A percentile compares a stretch with the other conserved stretches of the same genome.
Evolutionary conservation across 2,113 vertebrate genomes (phyloP).

Genomic region (Probosciger aterrimus): DNA sequence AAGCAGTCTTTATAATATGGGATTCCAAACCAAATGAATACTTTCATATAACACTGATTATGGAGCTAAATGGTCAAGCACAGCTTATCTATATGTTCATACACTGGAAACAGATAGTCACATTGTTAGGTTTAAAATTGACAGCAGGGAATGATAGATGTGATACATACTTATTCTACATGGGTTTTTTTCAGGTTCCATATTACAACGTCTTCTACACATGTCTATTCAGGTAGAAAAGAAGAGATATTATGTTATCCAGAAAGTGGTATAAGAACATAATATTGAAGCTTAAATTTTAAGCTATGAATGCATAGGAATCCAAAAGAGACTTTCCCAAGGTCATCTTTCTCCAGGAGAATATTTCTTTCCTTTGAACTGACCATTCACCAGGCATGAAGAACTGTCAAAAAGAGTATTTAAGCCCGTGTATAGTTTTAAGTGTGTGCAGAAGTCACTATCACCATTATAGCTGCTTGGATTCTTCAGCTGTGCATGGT

Average conservation of each 20-base stretch:
- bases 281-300: not conserved
- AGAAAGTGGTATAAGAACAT: not conserved
- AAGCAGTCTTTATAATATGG: rapidly evolving
- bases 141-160: not conserved
- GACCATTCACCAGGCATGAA: not conserved
- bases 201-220: not conserved
- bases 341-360: not conserved
- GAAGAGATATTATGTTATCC: not conserved
- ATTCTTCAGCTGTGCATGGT: not conserved
- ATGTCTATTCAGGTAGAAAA: not conserved
- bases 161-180: not conserved
- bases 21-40: not conserved
- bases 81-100: not conserved
- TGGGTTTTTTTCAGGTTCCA: not conserved
- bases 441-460: not conserved
- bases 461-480: not conserved
- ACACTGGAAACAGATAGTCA: not conserved
- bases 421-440: not conserved
- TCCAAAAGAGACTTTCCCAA: not conserved
- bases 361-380: not conserved
- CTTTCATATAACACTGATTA: not conserved
- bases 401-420: not conserved
- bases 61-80: not conserved
- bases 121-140: not conserved
- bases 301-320: not conserved